Conservation (phyloP, 1,140 invertebrate species). For the Bombus huntii region DNA sequence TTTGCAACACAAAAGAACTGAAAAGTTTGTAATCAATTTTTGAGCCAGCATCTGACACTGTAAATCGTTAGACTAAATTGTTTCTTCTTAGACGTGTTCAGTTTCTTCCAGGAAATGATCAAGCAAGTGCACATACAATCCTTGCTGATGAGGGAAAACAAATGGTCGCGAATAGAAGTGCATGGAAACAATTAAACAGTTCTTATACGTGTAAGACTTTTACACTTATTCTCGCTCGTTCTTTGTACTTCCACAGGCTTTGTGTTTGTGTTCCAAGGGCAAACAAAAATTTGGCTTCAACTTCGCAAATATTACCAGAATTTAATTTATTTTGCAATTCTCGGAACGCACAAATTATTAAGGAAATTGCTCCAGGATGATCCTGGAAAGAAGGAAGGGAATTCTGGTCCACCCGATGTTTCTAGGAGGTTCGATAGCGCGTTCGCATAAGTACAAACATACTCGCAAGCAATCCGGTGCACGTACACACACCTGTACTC, state of each 20-base stretch:
- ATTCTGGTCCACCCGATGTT: constrained; percentile 66
- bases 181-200: constrained; percentile 8
- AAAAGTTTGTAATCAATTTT: not conserved
- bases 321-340: not conserved
- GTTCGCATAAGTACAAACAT: not conserved
- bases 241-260: not conserved
- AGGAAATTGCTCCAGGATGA: not conserved
- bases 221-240: not conserved
- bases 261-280: no score
- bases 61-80: not conserved
- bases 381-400: not conserved
- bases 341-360: no score
- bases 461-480: not conserved
- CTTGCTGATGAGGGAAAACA: not conserved
- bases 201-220: not conserved
- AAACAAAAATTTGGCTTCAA: not conserved
- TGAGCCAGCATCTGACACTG: not conserved
- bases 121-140: not conserved
- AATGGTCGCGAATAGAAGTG: not conserved
- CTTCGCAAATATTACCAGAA: not conserved
- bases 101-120: not conserved
- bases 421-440: constrained; percentile 68
- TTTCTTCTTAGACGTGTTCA: not conserved
- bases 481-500: not conserved
- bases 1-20: not conserved